Conservation (phyloP, 1,140 invertebrate species). For the Panagrolaimus sp. region DNA sequence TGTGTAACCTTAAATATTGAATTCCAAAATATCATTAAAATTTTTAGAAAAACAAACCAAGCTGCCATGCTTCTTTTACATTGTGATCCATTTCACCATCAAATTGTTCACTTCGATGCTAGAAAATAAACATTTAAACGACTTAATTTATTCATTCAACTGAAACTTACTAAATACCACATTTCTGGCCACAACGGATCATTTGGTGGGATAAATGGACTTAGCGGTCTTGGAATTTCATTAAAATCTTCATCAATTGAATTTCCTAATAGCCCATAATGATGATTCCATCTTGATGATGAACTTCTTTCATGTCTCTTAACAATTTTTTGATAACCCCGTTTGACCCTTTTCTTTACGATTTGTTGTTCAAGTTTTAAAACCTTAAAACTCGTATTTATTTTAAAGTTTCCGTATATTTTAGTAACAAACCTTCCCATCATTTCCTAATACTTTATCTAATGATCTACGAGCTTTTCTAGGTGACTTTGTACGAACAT, state of each 20-base stretch:
- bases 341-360: slow-evolving; percentile 76
- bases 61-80: slow-evolving; percentile 55
- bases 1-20: slow-evolving; percentile 69
- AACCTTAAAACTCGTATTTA: slow-evolving; percentile 63
- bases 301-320: not conserved
- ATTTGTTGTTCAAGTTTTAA: slow-evolving; percentile 88
- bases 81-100: slow-evolving; percentile 50
- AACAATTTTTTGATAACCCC: slow-evolving; percentile 65
- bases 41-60: slow-evolving; percentile 37
- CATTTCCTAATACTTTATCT: not conserved
- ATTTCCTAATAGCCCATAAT: not conserved
- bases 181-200: slow-evolving; percentile 57
- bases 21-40: not conserved
- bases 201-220: slow-evolving; percentile 39
- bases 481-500: not conserved
- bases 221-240: not conserved
- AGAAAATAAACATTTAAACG: slow-evolving; percentile 12
- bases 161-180: slow-evolving; percentile 54
- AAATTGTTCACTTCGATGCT: slow-evolving; percentile 34
- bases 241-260: slow-evolving; percentile 17
- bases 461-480: slow-evolving; percentile 4
- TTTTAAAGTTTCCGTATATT: slow-evolving; percentile 57
- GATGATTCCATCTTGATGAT: slow-evolving; percentile 14
- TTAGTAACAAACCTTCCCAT: not conserved
- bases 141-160: not conserved